Evolutionary conservation across 2,797 vertebrate genomes (phyloP), one percentile per base, ranked within the genome.

Genomic region (Hypotaenidia philippensis): DNA sequence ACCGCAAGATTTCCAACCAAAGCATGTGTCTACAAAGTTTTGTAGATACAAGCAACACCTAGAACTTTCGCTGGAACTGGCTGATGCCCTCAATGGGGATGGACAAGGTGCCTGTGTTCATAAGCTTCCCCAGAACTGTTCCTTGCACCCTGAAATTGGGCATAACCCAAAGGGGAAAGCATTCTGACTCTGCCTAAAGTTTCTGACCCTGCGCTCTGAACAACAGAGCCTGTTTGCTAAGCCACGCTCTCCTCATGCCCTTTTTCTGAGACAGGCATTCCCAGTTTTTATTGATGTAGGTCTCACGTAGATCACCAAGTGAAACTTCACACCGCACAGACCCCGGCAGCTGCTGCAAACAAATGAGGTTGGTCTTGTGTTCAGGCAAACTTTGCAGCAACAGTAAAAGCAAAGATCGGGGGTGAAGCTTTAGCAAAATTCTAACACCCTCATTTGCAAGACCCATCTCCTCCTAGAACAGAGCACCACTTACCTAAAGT

Each of bases 61-160:
- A 25, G 38, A 50, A 72, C 27, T 2, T 0, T 6, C 29, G 32
- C 20, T 41, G 3, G 0, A 34, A n/a, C 6, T 2, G 1, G 34
- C 23, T 7, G 34, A 36, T 0, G 0, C 21, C n/a, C 1, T 1
- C 7, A 1, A 50, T 34, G 25, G 4, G 3, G 19, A 40, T n/a
- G 12, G 45, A 21, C 26, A 16, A 52, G 12, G 27, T 9, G 21
- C 3, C 0, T 8, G 7, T 11, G 32, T 53, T 38, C 44, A 26
- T 3, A 31, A 68, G 1, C 22, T 44, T 56, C 31, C 41, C n/a
- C 36, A 13, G 49, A 56, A 36, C 13, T 13, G 13, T 5, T 26
- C 17, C 1, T 11, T 40, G 50, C 27, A 71, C 29, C 22, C 32
- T 49, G 78, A 50, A 5, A 21, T n/a, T 6, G 0, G 21, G 26